Evolutionary conservation across 1,140 invertebrate genomes (phyloP).

Genomic region (Calliphora vicina): DNA sequence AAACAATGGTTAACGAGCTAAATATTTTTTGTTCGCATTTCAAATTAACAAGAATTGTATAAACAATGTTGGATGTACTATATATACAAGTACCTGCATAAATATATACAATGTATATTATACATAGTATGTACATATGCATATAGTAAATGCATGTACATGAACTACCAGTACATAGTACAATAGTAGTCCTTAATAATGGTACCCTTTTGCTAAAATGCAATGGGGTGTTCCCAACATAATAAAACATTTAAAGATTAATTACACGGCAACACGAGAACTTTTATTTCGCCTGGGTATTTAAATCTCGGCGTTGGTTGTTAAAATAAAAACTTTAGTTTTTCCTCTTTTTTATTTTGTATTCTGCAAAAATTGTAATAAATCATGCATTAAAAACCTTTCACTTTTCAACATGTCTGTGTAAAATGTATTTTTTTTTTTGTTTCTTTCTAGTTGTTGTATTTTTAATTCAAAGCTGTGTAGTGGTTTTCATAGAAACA

Average conservation of each 20-base stretch:
- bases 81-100: no score
- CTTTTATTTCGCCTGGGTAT: background rate
- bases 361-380: background rate
- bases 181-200: background rate
- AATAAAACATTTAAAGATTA: constrained; percentile 32
- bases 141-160: no score
- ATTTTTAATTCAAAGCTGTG: background rate
- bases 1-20: background rate
- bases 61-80: background rate
- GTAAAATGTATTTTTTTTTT: background rate
- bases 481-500: background rate
- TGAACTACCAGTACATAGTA: no score
- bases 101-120: no score
- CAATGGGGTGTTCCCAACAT: constrained; percentile 25
- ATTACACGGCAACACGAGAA: constrained; percentile 20
- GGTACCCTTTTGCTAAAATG: background rate
- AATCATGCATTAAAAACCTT: constrained; percentile 16
- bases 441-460: background rate
- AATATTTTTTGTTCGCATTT: background rate
- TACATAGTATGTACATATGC: no score
- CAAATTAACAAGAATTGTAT: constrained; percentile 17
- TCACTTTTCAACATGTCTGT: constrained; percentile 8
- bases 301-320: background rate
- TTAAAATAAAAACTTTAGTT: background rate
- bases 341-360: background rate